Base-by-base conservation (phyloP, 2,888 invertebrate genomes). In the Carpatolechia fugitivella region DNA sequence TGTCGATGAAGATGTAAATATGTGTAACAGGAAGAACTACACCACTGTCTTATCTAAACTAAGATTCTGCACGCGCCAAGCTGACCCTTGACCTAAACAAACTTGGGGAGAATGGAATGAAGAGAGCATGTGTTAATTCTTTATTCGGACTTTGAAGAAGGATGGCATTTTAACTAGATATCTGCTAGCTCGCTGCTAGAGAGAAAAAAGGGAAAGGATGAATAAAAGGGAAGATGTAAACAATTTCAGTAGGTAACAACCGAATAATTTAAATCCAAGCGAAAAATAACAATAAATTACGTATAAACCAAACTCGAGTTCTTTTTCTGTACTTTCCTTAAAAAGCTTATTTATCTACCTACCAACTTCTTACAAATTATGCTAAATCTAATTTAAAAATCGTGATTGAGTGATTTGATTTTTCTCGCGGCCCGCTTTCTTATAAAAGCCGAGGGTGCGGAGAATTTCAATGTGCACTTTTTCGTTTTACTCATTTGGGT, bases 31-130 rank as follows among this genome's bases (percentile, higher is more conserved):
- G 0, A 14, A 41, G 16, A 18, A 41, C 13, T 13, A 41, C 11
- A 44, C 44, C 24, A 44, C 44, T 24, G 44, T 20, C 44, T 44
- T 24, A 44, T 44, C 24, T 44, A 24, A 44, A 11, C 44, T 18
- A 24, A 44, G 24, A 44, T 24, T 24, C 24, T 44, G n/a, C n/a
- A 18, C 24, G 24, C 20, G 44, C 24, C n/a, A 13, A 44, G 24
- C 44, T 44, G 44, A 44, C 44, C 24, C 44, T 44, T 44, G 44
- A 44, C 44, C 44, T 44, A 44, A 44, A 44, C 44, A 44, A 44
- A 44, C 24, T 18, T 24, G 44, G 41, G 24, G 20, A 24, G 44
- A 44, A 44, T 24, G 44, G 44, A 24, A 20, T 29, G 44, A 44
- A 24, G 24, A 20, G 13, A 44, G 44, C 44, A 44, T 24, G 24